phyloP scores from a whole-genome alignment of 2,888 invertebrate genomes.

The Lissocephala sabroskyi region DNA sequence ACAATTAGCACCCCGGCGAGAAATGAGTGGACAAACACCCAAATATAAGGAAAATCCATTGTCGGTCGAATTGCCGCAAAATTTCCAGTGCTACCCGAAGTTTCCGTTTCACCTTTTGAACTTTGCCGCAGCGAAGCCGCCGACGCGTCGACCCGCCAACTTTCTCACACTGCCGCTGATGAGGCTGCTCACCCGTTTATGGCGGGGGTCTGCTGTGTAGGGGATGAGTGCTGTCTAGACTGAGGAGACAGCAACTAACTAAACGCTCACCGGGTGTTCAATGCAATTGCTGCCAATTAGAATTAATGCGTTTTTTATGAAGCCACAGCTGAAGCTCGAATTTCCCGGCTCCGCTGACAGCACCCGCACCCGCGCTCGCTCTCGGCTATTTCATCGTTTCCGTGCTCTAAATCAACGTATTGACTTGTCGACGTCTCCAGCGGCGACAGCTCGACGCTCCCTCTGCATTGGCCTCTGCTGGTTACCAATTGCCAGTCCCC shows the following conservation, averaged over 20 bases:
- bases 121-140: slow-evolving; percentile 37
- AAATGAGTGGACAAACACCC: slow-evolving; percentile 43
- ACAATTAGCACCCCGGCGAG: slow-evolving; percentile 49
- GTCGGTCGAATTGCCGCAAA: slow-evolving; percentile 56
- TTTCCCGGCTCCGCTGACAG: slow-evolving; percentile 37
- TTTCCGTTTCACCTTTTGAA: slow-evolving; percentile 47
- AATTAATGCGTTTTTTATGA: slow-evolving; percentile 67
- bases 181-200: not conserved
- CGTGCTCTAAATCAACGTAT: slow-evolving; percentile 56
- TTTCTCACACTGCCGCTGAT: slow-evolving; percentile 30
- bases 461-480: too few species aligned
- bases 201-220: not conserved
- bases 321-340: slow-evolving; percentile 34
- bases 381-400: slow-evolving; percentile 31
- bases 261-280: slow-evolving; percentile 40
- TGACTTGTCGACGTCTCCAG: slow-evolving; percentile 49
- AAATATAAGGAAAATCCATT: slow-evolving; percentile 18
- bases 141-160: not conserved
- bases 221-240: not conserved
- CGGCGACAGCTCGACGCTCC: slow-evolving; percentile 25
- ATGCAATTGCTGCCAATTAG: slow-evolving; percentile 64
- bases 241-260: slow-evolving; percentile 13
- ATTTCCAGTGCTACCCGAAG: slow-evolving; percentile 22
- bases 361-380: slow-evolving; percentile 34
- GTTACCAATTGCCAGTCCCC: too few species aligned